phyloP scores from a whole-genome alignment of 2,797 vertebrate genomes.

The Chloroceryle amazona region DNA sequence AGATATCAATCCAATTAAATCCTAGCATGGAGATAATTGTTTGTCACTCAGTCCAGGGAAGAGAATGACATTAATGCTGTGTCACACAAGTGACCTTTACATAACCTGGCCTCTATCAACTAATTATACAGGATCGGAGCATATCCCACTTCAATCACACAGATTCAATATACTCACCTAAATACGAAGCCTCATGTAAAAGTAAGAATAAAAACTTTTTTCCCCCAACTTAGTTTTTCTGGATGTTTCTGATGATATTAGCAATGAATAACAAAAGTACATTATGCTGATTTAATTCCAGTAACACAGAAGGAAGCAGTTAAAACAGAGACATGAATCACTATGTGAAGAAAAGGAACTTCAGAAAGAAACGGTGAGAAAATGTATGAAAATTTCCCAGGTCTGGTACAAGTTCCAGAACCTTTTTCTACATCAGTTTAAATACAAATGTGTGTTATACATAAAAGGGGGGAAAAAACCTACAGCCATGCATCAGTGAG shows the following conservation, averaged over 20 bases:
- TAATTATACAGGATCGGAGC: background rate
- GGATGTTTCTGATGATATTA: background rate
- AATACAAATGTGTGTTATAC: background rate
- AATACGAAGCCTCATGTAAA: background rate
- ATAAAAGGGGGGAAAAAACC: rapidly evolving
- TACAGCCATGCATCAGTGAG: background rate
- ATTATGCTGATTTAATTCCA: background rate
- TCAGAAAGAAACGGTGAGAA: background rate
- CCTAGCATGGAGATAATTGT: conserved; percentile 64
- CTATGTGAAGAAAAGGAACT: background rate
- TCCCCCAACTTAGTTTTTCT: background rate
- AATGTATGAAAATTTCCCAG: background rate
- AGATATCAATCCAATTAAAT: conserved; percentile 60
- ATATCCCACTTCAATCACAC: background rate
- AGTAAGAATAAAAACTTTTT: background rate
- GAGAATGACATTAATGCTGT: conserved; percentile 38
- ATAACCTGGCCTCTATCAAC: background rate
- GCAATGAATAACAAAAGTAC: background rate
- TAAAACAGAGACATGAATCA: background rate
- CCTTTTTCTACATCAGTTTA: background rate
- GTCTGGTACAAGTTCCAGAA: background rate
- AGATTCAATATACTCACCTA: background rate
- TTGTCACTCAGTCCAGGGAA: conserved; percentile 45
- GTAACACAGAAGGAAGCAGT: background rate
- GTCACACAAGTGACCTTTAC: conserved; percentile 35